phyloP scores from a whole-genome alignment of 2,113 vertebrate genomes.

The Coreoperca whiteheadi region DNA sequence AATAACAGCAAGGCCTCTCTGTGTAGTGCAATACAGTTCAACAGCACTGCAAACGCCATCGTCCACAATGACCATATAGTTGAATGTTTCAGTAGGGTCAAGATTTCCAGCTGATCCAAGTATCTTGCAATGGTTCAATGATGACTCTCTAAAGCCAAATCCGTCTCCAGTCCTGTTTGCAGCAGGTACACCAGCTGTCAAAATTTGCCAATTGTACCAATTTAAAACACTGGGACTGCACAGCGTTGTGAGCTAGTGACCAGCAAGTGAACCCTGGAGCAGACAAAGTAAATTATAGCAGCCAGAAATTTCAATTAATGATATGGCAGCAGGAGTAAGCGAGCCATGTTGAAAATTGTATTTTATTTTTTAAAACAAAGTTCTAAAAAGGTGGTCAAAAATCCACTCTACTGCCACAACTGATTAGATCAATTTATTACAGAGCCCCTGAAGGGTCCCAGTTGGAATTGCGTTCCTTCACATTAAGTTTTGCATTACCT shows the following conservation, averaged over 20 bases:
- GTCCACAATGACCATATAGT: neutral
- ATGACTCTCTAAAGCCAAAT: slow-evolving; percentile 18
- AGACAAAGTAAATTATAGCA: slow-evolving; percentile 33
- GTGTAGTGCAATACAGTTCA: neutral
- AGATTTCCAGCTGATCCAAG: neutral
- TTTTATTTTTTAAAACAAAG: too few relatives aligned
- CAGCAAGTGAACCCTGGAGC: slow-evolving; percentile 25
- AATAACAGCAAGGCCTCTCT: neutral
- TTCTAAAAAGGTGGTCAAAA: neutral
- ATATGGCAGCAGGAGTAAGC: slow-evolving; percentile 11
- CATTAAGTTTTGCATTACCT: neutral
- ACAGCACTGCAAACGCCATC: neutral
- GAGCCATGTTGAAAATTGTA: neutral
- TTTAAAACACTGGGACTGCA: slow-evolving; percentile 18
- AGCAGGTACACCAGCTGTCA: neutral
- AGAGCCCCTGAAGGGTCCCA: neutral
- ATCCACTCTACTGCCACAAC: neutral
- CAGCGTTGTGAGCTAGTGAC: slow-evolving; percentile 7
- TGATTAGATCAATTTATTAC: neutral
- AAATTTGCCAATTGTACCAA: neutral
- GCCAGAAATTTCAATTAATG: slow-evolving; percentile 38
- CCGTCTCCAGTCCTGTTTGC: neutral
- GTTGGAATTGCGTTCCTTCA: neutral
- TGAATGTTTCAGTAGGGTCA: neutral
- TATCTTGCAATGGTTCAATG: slow-evolving; percentile 5